A percentile compares a stretch with the other conserved stretches of the same genome.
Conservation (phyloP, 1,140 invertebrate genomes). For the Magallana gigas region DNA sequence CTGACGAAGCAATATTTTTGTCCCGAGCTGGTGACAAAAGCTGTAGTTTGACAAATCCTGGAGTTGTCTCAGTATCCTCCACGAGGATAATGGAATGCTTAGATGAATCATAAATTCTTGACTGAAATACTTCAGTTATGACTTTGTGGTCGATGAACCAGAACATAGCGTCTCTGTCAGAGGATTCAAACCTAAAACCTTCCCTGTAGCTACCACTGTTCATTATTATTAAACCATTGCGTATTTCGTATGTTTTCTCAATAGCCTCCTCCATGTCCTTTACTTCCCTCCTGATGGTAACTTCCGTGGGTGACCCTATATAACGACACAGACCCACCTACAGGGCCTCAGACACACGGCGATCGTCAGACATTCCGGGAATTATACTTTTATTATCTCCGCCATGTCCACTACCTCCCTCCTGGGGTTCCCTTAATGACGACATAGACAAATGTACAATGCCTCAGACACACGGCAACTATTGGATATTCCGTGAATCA, state of each 20-base stretch:
- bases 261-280: no score
- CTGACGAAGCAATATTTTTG: no score
- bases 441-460: background rate
- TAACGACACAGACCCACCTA: no score
- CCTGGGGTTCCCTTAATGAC: background rate
- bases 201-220: background rate
- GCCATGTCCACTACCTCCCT: background rate
- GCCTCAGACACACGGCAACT: no score
- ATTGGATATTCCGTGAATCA: no score
- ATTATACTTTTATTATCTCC: background rate
- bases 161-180: background rate
- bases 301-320: no score
- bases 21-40: background rate
- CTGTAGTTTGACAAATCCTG: background rate
- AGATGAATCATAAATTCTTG: background rate
- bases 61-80: background rate
- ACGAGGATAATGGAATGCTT: background rate
- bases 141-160: background rate
- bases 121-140: background rate
- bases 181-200: background rate
- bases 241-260: no score
- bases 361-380: no score
- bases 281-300: no score
- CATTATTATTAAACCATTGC: background rate
- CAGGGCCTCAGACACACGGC: no score